Base-by-base conservation (phyloP, 2,888 invertebrate species). In the Heteropelma amictum region DNA sequence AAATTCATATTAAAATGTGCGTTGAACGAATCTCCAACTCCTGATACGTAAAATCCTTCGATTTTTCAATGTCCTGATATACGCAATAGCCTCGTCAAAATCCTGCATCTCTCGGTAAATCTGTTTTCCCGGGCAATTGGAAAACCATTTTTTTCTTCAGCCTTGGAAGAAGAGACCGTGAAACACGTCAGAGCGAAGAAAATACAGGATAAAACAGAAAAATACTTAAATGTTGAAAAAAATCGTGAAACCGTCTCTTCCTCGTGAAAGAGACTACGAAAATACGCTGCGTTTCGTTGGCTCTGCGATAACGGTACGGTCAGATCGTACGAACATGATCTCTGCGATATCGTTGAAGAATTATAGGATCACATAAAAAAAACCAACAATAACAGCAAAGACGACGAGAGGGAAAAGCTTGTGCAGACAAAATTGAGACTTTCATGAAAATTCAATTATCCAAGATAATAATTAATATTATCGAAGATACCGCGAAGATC, bases 301-400 rank as follows among this genome's bases (percentile, higher is more conserved):
- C 35, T 53, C 26, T n/a, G 42, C 35, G 51, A 51, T 67, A 4
- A 61, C 26, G 21, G 33, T 28, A 19, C 26, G 60, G 21, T 56
- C 49, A 6, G 17, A 10, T 6, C 35, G 56, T 33, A 26, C 56
- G 58, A 74, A 79, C 79, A 80, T 76, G 78, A 70, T 76, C 26
- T 77, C 79, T 60, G 81, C 83, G 80, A 82, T 88, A 72, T 87
- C 88, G 28, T 80, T 87, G 58, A 84, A 82, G 65, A 88, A 88
- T 71, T 86, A 86, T 69, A 82, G 88, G 78, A 88, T 88, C 79
- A 88, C 88, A 80, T 87, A 86, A 86, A 77, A 23, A 42, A 51
- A 30, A 68, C 17, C 2, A 40, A 19, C 3, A n/a, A 42, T 2
- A 67, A 14, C 42, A 61, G 7, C 51, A 65, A 40, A 14, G 10